Conservation (phyloP, 2,797 vertebrate genomes). For the Spondyliosoma cantharus region DNA sequence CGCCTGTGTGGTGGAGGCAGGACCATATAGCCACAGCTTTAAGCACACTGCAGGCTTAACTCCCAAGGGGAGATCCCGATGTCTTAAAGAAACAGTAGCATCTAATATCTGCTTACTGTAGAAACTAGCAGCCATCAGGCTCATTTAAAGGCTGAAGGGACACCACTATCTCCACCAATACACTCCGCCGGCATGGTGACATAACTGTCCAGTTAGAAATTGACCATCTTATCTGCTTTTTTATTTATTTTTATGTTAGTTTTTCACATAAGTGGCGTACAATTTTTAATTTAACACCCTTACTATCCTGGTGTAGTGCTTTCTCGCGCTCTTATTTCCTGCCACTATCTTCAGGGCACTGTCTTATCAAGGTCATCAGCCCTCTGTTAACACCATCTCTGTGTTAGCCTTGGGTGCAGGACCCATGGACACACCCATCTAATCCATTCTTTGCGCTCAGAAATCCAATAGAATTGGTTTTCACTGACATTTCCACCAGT, state of each 20-base stretch:
- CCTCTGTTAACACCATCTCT: constrained; percentile 7
- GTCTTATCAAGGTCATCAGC: constrained; percentile 24
- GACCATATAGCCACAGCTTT: constrained; percentile 65
- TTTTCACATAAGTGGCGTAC: constrained; percentile 19
- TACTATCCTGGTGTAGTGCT: background rate
- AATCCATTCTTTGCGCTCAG: constrained; percentile 9
- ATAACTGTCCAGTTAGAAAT: constrained; percentile 46
- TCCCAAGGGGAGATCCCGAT: constrained; percentile 67
- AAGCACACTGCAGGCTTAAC: constrained; percentile 65
- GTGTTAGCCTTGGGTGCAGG: constrained; percentile 3
- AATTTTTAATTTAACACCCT: constrained; percentile 14
- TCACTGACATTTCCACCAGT: constrained; percentile 5
- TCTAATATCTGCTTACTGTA: constrained; percentile 24
- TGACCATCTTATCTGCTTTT: constrained; percentile 34
- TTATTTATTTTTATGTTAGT: background rate
- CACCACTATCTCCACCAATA: background rate
- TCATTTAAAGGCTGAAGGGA: constrained; percentile 32
- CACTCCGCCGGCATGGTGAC: constrained; percentile 11
- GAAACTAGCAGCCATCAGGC: constrained; percentile 9
- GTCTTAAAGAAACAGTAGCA: constrained; percentile 66
- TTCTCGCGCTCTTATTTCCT: background rate
- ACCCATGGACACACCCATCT: background rate
- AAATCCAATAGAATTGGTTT: constrained; percentile 30
- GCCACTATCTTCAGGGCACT: constrained; percentile 14
- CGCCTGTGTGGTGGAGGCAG: constrained; percentile 74